phyloP scores from a whole-genome alignment of 2,797 vertebrate species.

The Tauraco hartlaubi region DNA sequence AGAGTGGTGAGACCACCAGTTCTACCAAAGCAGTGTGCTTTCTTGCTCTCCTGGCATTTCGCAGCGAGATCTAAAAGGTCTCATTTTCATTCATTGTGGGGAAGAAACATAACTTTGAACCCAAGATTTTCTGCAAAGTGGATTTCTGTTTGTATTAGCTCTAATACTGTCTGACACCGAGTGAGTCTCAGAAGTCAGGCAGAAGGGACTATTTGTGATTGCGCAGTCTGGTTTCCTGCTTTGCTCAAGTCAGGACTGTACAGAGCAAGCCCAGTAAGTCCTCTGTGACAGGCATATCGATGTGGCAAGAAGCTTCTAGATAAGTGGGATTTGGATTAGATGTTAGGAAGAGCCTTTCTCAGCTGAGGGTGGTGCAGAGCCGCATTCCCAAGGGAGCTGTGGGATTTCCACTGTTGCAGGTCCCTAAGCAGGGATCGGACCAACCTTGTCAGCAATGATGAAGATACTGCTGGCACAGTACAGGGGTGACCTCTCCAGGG shows the following conservation, averaged over 20 bases:
- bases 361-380: not conserved
- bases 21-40: not conserved
- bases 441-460: constrained; percentile 5
- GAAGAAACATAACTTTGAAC: not conserved
- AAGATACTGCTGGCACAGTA: not conserved
- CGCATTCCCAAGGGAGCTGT: not conserved
- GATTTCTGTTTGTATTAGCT: not conserved
- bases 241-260: not conserved
- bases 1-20: not conserved
- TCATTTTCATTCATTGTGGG: not conserved
- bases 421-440: not conserved
- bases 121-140: not conserved
- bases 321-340: not conserved
- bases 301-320: not conserved
- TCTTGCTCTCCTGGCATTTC: not conserved
- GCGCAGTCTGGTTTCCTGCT: not conserved
- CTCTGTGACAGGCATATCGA: not conserved
- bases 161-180: rapidly evolving
- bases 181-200: not conserved
- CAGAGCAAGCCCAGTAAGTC: not conserved
- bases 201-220: not conserved
- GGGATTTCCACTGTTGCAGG: not conserved
- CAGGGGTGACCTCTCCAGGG: constrained; percentile 2
- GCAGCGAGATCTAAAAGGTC: not conserved
- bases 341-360: not conserved